These are phyloP conservation scores for Siniperca chuatsi DNA, from an alignment of 2,113 vertebrate genomes.

Conservation along the genomic window DNA sequence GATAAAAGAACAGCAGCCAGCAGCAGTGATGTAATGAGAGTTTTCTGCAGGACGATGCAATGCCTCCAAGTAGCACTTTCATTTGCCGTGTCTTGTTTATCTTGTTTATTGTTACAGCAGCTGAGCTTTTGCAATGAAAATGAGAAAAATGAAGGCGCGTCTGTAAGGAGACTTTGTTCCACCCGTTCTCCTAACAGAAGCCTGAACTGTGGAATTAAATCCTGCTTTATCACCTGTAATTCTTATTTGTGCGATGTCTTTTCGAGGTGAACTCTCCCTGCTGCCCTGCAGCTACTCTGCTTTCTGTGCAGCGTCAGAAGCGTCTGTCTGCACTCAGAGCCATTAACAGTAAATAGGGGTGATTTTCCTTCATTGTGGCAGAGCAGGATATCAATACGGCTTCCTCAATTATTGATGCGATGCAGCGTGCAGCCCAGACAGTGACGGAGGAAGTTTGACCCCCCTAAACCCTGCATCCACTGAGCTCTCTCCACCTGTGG, in stretches of 20 bases:
- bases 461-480: constrained; percentile 16
- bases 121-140: not conserved
- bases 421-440: constrained; percentile 24
- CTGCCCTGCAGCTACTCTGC: not conserved
- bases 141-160: not conserved
- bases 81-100: constrained; percentile 12
- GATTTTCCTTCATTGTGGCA: constrained; percentile 44
- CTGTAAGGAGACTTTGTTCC: not conserved
- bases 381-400: constrained; percentile 62
- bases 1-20: not conserved
- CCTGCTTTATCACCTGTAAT: not conserved
- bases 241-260: not conserved
- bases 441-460: constrained; percentile 33
- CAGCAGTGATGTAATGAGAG: not conserved
- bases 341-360: constrained; percentile 53
- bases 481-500: constrained; percentile 29
- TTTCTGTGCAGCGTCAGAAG: not conserved
- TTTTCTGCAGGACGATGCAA: not conserved
- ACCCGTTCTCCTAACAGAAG: too few species aligned
- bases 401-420: constrained; percentile 55
- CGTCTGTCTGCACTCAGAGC: not conserved
- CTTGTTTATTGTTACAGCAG: not conserved
- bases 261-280: not conserved
- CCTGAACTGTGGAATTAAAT: not conserved
- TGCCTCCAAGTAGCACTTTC: constrained; percentile 10